phyloP scores from a whole-genome alignment of 2,113 vertebrate genomes.

The Syngnathus floridae region DNA sequence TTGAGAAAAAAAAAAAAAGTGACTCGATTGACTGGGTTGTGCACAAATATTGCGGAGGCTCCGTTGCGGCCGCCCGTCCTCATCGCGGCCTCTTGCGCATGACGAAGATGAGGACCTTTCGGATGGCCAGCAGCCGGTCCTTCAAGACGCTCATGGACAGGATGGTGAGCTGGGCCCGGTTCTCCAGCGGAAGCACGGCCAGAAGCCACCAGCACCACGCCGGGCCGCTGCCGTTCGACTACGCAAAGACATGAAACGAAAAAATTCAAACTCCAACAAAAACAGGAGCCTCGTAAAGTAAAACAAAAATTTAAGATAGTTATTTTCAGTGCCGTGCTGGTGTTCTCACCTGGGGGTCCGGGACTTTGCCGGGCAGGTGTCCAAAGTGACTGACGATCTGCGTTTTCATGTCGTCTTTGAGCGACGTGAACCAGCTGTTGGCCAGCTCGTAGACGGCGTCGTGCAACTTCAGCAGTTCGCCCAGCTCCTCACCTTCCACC shows the following conservation, averaged over 20 bases:
- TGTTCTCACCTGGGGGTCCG: conserved; percentile 78
- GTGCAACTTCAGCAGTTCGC: conserved; percentile 79
- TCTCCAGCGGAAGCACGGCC: conserved; percentile 83
- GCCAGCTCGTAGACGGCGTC: conserved; percentile 86
- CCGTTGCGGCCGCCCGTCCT: conserved; percentile 20
- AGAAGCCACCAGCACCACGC: conserved; percentile 93
- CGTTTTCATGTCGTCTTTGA: conserved; percentile 85
- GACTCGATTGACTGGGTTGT: neutral
- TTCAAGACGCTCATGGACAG: conserved; percentile 84
- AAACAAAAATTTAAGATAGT: too few species aligned
- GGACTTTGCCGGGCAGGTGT: conserved; percentile 81
- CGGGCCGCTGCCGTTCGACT: conserved; percentile 82
- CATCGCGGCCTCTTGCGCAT: conserved; percentile 81
- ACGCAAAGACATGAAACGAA: neutral
- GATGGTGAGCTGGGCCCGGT: conserved; percentile 85
- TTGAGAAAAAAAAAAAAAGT: conserved; percentile 1
- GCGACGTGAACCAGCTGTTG: conserved; percentile 84
- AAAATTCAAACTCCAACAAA: too few species aligned
- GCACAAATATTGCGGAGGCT: neutral
- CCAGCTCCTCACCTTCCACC: conserved; percentile 80
- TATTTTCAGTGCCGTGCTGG: too few species aligned
- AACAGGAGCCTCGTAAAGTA: too few species aligned
- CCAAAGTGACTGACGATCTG: conserved; percentile 91
- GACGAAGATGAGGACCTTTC: conserved; percentile 82
- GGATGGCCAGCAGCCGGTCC: conserved; percentile 82